Evolutionary conservation across 2,113 vertebrate genomes (phyloP), one percentile per base, ranked within the genome.

Genomic region (Lampris megalopsis): DNA sequence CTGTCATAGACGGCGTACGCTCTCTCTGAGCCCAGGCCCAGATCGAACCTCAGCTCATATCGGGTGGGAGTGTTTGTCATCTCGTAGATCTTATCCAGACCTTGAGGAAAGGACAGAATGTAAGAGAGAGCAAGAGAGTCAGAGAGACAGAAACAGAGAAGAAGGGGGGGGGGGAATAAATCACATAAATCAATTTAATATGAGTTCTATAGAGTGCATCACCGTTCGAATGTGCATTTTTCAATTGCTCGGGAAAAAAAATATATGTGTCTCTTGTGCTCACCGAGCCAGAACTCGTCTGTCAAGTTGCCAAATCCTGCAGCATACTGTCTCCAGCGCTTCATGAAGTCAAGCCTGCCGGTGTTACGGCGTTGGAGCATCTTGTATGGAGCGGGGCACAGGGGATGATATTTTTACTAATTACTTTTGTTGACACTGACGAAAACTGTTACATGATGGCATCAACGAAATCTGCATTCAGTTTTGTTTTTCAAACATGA

Each of bases 211-310:
- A 2, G 37, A 38, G 40, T 59, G 57, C 9, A 45, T 35, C 7
- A 59, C 3, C 24, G 2, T 36, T 37, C 24, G 36, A 57, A 48
- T 50, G 50, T 61, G 71, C 64, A 65, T 58, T 9, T 49, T 80
- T 80, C 9, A 61, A 0, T 36, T 36, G 41, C 60, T 64, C 60
- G 37, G 79, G 61, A 73, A 68, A 74, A 54, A 3, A 6, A 63
- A 36, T 75, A 63, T 65, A 69, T 37, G 24, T 24, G 24, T 24
- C 24, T 49, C 50, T 13, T 0, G 4, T 43, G 56, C 92, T 90
- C 92, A 98, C 97, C 96, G 37, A 98, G 92, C 95, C 97, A 98
- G 74, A 98, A 98, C 82, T 98, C 96, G 3, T 95, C 95, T 8
- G 84, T 93, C 83, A 94, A 87, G 77, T 97, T 93, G 73, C 97